Evolutionary conservation across 2,797 vertebrate genomes (phyloP).

Genomic region (Enteromius afrohamiltoni): DNA sequence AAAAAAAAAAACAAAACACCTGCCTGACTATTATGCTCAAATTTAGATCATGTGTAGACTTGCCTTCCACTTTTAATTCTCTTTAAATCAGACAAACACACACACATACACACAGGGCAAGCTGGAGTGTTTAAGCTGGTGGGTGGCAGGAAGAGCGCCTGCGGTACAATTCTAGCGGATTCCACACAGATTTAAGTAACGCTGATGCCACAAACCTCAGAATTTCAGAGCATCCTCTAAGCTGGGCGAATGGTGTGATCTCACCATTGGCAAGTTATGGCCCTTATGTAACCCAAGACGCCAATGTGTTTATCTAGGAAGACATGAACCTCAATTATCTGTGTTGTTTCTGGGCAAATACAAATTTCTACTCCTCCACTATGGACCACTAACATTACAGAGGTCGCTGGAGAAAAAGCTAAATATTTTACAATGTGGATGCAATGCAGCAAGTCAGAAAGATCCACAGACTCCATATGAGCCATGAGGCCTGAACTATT

Average conservation of each 20-base stretch:
- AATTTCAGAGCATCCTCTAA: slow-evolving; percentile 75
- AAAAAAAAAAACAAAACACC: neutral
- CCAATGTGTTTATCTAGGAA: slow-evolving; percentile 46
- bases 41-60: neutral
- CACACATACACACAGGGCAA: slow-evolving; percentile 1
- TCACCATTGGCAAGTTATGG: neutral
- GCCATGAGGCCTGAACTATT: neutral
- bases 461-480: neutral
- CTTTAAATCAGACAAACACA: slow-evolving; percentile 5
- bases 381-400: slow-evolving; percentile 23
- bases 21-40: neutral
- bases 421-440: neutral
- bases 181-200: neutral
- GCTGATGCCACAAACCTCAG: slow-evolving; percentile 61
- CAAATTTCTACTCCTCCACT: neutral
- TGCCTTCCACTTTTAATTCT: slow-evolving; percentile 13
- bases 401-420: neutral
- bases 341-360: slow-evolving; percentile 35
- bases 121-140: neutral
- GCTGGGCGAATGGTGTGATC: slow-evolving; percentile 14
- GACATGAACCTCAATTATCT: slow-evolving; percentile 37
- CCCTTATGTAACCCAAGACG: slow-evolving; percentile 41
- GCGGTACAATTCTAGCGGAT: neutral
- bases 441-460: neutral
- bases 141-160: slow-evolving; percentile 3